These are phyloP conservation scores for Lepisosteus osseus DNA, from an alignment of 2,113 vertebrate species.

Conservation along the genomic window DNA sequence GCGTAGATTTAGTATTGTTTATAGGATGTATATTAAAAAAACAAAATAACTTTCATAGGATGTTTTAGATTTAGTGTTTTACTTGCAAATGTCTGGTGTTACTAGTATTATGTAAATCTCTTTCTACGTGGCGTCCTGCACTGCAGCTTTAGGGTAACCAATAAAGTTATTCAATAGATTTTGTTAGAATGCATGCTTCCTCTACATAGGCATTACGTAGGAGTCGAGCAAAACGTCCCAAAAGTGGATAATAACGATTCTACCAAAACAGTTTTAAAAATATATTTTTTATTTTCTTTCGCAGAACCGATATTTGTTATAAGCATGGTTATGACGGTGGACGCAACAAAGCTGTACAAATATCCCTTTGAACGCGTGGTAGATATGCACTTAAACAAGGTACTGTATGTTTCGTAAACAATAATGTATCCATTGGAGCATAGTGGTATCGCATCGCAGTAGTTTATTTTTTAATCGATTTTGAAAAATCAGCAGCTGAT, in stretches of 20 bases:
- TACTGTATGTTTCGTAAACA: slow-evolving; percentile 26
- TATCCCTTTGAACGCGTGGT: slow-evolving; percentile 68
- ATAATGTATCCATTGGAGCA: neutral
- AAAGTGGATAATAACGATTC: no score
- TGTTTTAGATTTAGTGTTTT: no score
- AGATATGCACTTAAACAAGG: slow-evolving; percentile 63
- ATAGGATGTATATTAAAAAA: no score
- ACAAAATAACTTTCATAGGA: no score
- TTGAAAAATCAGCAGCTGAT: no score
- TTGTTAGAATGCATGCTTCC: neutral
- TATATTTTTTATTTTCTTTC: neutral
- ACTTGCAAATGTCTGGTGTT: no score
- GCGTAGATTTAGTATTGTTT: no score
- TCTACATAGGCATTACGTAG: neutral
- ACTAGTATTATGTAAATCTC: no score
- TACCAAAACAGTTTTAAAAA: neutral
- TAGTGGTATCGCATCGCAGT: neutral
- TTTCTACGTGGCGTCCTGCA: no score
- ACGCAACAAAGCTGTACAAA: slow-evolving; percentile 51
- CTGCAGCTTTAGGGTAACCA: neutral
- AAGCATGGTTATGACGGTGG: slow-evolving; percentile 57
- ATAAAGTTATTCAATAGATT: neutral
- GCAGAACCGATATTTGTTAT: neutral
- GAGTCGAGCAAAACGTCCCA: no score
- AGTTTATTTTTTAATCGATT: no score